Conservation (phyloP, 2,888 invertebrate species). For the Dolichomitus sp. region DNA sequence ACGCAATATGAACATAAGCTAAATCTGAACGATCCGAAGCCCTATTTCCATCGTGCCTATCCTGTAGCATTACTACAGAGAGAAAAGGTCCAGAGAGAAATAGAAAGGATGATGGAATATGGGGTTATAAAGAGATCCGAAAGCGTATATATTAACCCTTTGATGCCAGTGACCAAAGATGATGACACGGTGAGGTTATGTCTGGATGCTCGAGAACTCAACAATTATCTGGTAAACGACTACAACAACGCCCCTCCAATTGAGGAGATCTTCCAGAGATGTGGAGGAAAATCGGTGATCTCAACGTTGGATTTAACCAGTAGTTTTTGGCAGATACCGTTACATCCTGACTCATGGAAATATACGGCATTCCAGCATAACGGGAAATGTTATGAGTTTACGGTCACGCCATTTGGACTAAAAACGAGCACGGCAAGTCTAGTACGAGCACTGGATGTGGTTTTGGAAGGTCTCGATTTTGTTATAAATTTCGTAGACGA, state of each 20-base stretch:
- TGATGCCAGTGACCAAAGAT: slow-evolving; percentile 47
- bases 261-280: slow-evolving; percentile 56
- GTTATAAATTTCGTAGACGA: slow-evolving; percentile 14
- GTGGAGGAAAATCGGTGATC: slow-evolving; percentile 18
- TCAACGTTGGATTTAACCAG: slow-evolving; percentile 62
- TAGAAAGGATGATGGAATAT: slow-evolving; percentile 73
- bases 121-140: slow-evolving; percentile 77
- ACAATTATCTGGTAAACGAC: slow-evolving; percentile 27
- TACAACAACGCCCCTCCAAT: slow-evolving; percentile 40
- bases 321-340: slow-evolving; percentile 71
- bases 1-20: no score
- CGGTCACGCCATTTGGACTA: slow-evolving; percentile 52
- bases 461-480: neutral
- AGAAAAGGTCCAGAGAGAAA: no score
- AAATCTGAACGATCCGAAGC: no score
- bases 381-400: slow-evolving; percentile 54
- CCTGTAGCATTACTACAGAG: no score
- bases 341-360: slow-evolving; percentile 49
- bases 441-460: neutral
- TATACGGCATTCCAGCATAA: slow-evolving; percentile 55
- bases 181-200: slow-evolving; percentile 47
- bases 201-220: slow-evolving; percentile 27
- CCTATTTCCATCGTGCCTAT: no score
- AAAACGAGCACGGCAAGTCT: slow-evolving; percentile 41
- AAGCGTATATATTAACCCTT: slow-evolving; percentile 73